Conservation (phyloP, 1,140 invertebrate genomes). For the Ceratosolen solmsi region DNA sequence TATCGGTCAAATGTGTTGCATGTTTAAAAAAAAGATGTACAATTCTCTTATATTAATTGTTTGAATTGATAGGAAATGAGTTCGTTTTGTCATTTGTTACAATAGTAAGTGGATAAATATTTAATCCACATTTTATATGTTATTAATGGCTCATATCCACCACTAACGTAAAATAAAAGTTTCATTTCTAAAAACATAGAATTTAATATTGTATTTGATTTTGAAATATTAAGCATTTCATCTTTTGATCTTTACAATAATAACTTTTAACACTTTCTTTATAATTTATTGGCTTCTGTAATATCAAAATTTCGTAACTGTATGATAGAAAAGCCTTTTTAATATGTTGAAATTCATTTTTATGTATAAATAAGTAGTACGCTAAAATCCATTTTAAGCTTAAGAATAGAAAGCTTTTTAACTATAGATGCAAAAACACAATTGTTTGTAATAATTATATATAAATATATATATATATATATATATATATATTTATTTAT, state of each 20-base stretch:
- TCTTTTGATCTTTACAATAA: not conserved
- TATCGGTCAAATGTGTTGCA: not conserved
- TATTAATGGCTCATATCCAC: too few relatives aligned
- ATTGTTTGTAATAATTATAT: not conserved
- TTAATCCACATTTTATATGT: too few relatives aligned
- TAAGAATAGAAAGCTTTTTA: slow-evolving; percentile 10
- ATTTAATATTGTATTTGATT: too few relatives aligned
- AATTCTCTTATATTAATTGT: too few relatives aligned
- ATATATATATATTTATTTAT: too few relatives aligned
- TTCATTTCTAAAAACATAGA: too few relatives aligned
- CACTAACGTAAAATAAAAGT: too few relatives aligned
- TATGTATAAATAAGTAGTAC: not conserved
- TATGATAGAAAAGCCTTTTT: not conserved
- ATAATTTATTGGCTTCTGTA: not conserved
- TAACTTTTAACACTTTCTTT: not conserved
- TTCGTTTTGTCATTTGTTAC: too few relatives aligned
- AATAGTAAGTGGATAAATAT: too few relatives aligned
- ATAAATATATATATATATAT: too few relatives aligned
- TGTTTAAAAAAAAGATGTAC: not conserved
- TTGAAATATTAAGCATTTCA: too few relatives aligned
- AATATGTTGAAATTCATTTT: not conserved
- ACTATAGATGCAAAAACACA: not conserved
- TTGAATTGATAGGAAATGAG: too few relatives aligned
- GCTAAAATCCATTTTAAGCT: not conserved
- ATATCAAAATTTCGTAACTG: not conserved